Conservation (phyloP, 2,888 invertebrate genomes). For the Leucophenga montana region DNA sequence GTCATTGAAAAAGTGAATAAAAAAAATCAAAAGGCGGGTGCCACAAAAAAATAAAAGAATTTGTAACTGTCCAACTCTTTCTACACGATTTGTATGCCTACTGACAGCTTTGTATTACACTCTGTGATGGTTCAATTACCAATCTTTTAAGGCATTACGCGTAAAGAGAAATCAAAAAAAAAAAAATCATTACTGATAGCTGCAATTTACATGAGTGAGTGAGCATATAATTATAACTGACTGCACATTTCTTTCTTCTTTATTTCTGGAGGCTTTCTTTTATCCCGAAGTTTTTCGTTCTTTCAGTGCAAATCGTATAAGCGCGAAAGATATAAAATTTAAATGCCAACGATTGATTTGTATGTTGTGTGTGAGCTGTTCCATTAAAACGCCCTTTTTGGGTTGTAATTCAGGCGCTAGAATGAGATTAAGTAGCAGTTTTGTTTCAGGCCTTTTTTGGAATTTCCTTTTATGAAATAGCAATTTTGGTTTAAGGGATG, state of each 20-base stretch:
- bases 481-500: too few relatives aligned
- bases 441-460: too few relatives aligned
- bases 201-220: slow-evolving; percentile 37
- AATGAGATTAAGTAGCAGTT: slow-evolving; percentile 1
- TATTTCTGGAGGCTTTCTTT: too few relatives aligned
- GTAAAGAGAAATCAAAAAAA: slow-evolving; percentile 13
- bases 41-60: too few relatives aligned
- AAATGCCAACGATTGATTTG: not conserved
- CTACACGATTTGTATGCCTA: not conserved
- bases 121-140: slow-evolving; percentile 38
- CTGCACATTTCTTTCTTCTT: too few relatives aligned
- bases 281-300: too few relatives aligned
- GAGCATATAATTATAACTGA: slow-evolving; percentile 16
- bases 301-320: not conserved
- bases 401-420: slow-evolving; percentile 13
- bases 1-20: too few relatives aligned
- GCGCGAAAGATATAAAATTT: slow-evolving; percentile 7
- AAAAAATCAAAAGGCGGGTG: too few relatives aligned
- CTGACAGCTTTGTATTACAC: not conserved
- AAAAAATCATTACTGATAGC: slow-evolving; percentile 34
- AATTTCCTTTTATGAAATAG: too few relatives aligned
- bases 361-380: not conserved
- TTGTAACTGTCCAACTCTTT: slow-evolving; percentile 3
- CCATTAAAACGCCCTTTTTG: not conserved
- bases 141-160: not conserved